Conservation (phyloP, 35 echinoderm and acorn worm species). For the Strongylocentrotus purpuratus region DNA sequence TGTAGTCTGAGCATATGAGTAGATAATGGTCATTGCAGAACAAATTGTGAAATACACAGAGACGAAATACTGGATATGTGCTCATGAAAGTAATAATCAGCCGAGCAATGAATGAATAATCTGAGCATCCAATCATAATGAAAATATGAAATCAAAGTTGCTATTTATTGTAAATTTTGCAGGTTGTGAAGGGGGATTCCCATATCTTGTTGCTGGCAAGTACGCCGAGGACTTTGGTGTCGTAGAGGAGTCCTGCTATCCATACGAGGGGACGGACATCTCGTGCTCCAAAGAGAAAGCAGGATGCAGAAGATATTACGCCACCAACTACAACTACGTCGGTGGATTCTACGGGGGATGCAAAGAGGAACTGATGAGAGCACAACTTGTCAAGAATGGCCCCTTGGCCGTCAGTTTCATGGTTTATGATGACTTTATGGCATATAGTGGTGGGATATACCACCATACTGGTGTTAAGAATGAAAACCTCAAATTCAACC, state of each 20-base stretch:
- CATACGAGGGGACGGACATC: slow-evolving; percentile 71
- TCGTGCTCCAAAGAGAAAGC: slow-evolving; percentile 68
- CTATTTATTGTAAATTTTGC: not conserved
- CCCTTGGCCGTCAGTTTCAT: slow-evolving; percentile 84
- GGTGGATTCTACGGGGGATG: slow-evolving; percentile 96
- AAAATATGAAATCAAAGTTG: not conserved
- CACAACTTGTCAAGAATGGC: slow-evolving; percentile 93
- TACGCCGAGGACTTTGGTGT: slow-evolving; percentile 96
- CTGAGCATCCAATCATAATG: not conserved
- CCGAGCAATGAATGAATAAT: not conserved
- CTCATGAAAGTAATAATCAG: not conserved
- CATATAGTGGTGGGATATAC: slow-evolving; percentile 84
- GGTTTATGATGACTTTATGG: slow-evolving; percentile 79
- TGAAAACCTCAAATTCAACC: slow-evolving; percentile 66
- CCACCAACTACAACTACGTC: slow-evolving; percentile 88
- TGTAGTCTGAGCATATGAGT: no score
- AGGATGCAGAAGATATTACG: slow-evolving; percentile 81
- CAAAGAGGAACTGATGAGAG: slow-evolving; percentile 89
- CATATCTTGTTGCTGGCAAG: slow-evolving; percentile 92
- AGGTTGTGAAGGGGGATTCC: slow-evolving; percentile 95
- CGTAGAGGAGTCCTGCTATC: slow-evolving; percentile 84
- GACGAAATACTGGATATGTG: no score
- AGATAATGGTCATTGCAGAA: no score
- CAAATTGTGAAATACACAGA: no score
- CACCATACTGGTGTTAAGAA: slow-evolving; percentile 69